A percentile compares a stretch with the other conserved stretches of the same genome.
These are phyloP conservation scores for Zaprionus gabonicus DNA, from an alignment of 1,140 invertebrate genomes.

Conservation along the genomic window DNA sequence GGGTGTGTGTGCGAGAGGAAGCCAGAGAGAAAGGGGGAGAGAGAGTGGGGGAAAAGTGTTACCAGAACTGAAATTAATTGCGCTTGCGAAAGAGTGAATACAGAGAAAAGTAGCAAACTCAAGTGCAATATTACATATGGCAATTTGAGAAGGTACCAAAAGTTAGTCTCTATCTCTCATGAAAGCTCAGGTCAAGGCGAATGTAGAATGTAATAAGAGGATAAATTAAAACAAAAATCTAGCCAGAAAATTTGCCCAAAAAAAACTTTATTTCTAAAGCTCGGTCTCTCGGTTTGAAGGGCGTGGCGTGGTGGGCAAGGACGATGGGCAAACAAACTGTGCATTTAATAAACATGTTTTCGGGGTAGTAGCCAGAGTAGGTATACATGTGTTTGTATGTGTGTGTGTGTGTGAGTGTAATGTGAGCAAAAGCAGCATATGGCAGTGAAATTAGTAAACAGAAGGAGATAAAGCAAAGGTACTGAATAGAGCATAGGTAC, in stretches of 20 bases:
- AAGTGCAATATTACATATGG: background rate
- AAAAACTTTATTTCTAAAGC: background rate
- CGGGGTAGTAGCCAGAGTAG: background rate
- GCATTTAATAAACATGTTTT: slow-evolving; percentile 29
- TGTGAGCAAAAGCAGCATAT: background rate
- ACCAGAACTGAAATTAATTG: slow-evolving; percentile 11
- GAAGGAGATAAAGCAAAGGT: background rate
- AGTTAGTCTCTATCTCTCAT: background rate
- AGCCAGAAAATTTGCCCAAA: background rate
- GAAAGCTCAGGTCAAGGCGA: slow-evolving; percentile 1
- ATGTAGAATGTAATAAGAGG: slow-evolving; percentile 6
- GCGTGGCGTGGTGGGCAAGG: background rate
- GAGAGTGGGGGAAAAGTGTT: background rate
- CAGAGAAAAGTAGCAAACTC: background rate
- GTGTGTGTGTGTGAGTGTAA: background rate
- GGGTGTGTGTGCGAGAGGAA: background rate
- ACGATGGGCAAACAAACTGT: slow-evolving; percentile 41
- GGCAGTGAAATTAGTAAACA: background rate
- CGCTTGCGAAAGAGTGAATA: background rate
- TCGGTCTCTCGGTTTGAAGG: background rate
- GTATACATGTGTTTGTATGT: background rate
- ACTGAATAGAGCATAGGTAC: background rate
- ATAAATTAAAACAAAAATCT: background rate
- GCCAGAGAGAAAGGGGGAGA: background rate
- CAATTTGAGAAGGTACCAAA: background rate